Evolutionary conservation across 2,888 invertebrate species (phyloP).

Genomic region (Erebia aethiops): DNA sequence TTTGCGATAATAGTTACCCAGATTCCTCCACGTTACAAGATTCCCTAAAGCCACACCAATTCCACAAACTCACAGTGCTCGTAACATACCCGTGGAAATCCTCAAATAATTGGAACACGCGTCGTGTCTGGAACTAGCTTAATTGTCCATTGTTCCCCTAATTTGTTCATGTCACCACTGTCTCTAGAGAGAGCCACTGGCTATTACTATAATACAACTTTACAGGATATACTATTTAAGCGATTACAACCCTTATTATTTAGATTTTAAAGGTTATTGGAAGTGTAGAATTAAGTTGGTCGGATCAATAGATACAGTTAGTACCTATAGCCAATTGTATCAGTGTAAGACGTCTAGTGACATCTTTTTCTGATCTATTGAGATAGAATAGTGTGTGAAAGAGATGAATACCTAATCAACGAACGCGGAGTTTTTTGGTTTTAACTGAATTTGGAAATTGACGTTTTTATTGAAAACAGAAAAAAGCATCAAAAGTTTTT

Average conservation of each 20-base stretch:
- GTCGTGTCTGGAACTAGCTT: constrained; percentile 45
- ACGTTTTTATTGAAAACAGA: too few species aligned
- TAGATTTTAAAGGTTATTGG: not conserved
- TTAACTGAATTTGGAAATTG: too few species aligned
- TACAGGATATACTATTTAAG: not conserved
- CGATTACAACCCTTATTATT: constrained; percentile 18
- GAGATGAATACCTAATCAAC: too few species aligned
- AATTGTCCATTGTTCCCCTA: constrained; percentile 57
- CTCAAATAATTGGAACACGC: constrained; percentile 48
- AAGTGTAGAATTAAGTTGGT: not conserved
- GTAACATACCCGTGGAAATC: constrained; percentile 42
- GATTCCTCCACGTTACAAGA: not conserved
- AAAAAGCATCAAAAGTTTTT: too few species aligned
- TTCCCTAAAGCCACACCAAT: constrained; percentile 15
- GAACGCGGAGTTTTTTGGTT: too few species aligned
- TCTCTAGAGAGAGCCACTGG: constrained; percentile 50
- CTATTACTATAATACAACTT: constrained; percentile 45
- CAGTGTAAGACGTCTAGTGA: constrained; percentile 4
- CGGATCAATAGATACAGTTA: not conserved
- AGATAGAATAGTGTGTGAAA: too few species aligned
- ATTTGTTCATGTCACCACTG: constrained; percentile 57
- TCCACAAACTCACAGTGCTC: constrained; percentile 34
- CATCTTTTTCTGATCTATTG: not conserved
- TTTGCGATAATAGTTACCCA: not conserved
- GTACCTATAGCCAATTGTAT: constrained; percentile 8